phyloP scores from a whole-genome alignment of 2,888 invertebrate species.

The Marasmarcha lunaedactyla region DNA sequence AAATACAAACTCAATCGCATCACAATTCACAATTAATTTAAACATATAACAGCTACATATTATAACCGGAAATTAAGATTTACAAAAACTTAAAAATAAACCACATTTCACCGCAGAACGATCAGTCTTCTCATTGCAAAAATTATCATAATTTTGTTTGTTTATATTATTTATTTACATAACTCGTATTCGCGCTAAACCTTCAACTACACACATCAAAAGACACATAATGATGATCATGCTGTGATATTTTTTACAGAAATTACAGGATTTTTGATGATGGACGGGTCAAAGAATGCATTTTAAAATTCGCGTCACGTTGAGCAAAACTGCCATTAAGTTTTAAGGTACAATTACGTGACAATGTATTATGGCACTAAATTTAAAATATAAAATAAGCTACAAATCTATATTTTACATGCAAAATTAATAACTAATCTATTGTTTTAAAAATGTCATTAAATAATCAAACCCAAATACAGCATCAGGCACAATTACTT shows the following conservation, averaged over 20 bases:
- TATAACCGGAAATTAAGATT: not conserved
- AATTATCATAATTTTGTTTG: slow-evolving; percentile 55
- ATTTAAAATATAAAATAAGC: slow-evolving; percentile 28
- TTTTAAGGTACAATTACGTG: slow-evolving; percentile 24
- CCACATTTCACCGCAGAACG: slow-evolving; percentile 57
- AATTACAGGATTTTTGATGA: slow-evolving; percentile 22
- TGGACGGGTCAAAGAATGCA: slow-evolving; percentile 42
- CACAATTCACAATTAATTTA: not conserved
- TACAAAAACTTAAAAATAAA: slow-evolving; percentile 46
- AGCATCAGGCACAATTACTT: not conserved
- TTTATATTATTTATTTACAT: slow-evolving; percentile 30
- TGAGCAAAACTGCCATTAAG: slow-evolving; percentile 31
- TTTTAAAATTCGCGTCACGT: slow-evolving; percentile 20
- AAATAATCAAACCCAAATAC: not conserved
- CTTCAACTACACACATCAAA: slow-evolving; percentile 3
- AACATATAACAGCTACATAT: not conserved
- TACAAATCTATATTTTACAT: slow-evolving; percentile 18
- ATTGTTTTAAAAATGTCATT: too few relatives aligned
- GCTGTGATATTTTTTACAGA: not conserved
- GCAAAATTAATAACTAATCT: slow-evolving; percentile 8
- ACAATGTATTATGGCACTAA: slow-evolving; percentile 43
- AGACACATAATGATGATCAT: not conserved
- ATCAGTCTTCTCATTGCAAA: slow-evolving; percentile 69
- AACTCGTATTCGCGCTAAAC: slow-evolving; percentile 5
- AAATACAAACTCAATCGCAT: slow-evolving; percentile 1